These are phyloP conservation scores for Panopea generosa DNA, from an alignment of 2,888 invertebrate genomes.

Conservation along the genomic window DNA sequence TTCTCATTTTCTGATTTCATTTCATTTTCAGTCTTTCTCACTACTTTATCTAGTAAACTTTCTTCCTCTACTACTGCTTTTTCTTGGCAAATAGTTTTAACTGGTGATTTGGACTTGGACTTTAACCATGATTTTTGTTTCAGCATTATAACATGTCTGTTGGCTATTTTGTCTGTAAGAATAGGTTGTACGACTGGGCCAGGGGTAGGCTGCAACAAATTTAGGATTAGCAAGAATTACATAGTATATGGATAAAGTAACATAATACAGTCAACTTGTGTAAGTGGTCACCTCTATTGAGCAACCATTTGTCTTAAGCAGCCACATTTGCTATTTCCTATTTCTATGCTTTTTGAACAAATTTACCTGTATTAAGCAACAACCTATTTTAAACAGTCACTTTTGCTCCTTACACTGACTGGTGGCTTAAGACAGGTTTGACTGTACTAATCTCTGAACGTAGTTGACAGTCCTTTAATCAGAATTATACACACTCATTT, in stretches of 20 bases:
- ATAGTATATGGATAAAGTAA: background rate
- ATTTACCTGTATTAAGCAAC: no score
- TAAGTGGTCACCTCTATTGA: no score
- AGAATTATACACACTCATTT: no score
- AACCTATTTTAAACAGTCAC: no score
- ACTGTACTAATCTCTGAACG: no score
- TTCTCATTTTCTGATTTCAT: slow-evolving; percentile 14
- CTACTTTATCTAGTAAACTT: background rate
- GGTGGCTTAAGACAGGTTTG: no score
- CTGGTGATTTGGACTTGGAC: background rate
- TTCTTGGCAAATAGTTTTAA: background rate
- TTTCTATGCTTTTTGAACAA: no score
- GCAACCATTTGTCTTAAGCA: no score
- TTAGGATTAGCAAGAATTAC: background rate
- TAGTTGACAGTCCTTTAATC: background rate
- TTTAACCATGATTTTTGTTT: background rate
- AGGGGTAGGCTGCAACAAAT: slow-evolving; percentile 48
- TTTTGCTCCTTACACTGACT: no score
- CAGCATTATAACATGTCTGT: slow-evolving; percentile 29
- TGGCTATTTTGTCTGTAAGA: slow-evolving; percentile 43
- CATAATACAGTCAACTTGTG: no score
- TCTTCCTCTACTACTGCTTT: background rate
- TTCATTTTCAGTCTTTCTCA: slow-evolving; percentile 10
- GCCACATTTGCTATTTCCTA: no score
- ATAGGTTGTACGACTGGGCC: slow-evolving; percentile 47